A percentile compares a stretch with the other conserved stretches of the same genome.
Conservation (phyloP, 2,113 vertebrate genomes). For the Tursiops truncatus region DNA sequence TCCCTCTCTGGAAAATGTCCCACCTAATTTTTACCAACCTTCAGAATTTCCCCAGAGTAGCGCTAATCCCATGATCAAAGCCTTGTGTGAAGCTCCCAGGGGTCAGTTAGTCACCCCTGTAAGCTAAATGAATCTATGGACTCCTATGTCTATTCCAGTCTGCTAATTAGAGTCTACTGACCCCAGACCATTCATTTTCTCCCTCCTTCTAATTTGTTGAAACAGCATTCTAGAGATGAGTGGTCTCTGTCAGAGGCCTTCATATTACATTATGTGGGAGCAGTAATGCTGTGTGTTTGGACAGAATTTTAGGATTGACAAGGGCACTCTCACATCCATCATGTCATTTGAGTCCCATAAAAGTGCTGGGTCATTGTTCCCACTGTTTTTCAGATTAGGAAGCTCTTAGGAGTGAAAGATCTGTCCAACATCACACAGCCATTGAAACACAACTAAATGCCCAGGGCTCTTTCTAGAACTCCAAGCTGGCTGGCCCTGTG, state of each 20-base stretch:
- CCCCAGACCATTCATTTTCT: slow-evolving; percentile 36
- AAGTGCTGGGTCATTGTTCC: slow-evolving; percentile 7
- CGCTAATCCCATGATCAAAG: background rate
- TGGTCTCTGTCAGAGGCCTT: background rate
- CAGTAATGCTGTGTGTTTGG: background rate
- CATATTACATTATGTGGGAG: background rate
- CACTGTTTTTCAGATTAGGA: background rate
- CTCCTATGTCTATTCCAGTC: background rate
- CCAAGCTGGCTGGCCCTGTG: background rate
- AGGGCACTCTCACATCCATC: background rate
- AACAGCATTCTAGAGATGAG: slow-evolving; percentile 38
- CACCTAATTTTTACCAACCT: background rate
- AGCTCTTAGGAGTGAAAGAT: background rate
- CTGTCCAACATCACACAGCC: background rate
- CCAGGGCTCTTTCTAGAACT: background rate
- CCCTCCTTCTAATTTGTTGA: slow-evolving; percentile 7
- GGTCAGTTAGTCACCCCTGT: background rate
- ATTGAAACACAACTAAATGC: background rate
- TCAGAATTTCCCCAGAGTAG: background rate
- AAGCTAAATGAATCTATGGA: slow-evolving; percentile 14
- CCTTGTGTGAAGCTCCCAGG: background rate
- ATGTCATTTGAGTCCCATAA: background rate
- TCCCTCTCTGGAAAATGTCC: background rate
- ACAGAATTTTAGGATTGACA: slow-evolving; percentile 28
- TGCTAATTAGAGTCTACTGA: slow-evolving; percentile 32